Percentiles rank a stretch among this genome's conserved stretches.
Conservation (phyloP, 2,888 invertebrate genomes). For the Diadromus collaris region DNA sequence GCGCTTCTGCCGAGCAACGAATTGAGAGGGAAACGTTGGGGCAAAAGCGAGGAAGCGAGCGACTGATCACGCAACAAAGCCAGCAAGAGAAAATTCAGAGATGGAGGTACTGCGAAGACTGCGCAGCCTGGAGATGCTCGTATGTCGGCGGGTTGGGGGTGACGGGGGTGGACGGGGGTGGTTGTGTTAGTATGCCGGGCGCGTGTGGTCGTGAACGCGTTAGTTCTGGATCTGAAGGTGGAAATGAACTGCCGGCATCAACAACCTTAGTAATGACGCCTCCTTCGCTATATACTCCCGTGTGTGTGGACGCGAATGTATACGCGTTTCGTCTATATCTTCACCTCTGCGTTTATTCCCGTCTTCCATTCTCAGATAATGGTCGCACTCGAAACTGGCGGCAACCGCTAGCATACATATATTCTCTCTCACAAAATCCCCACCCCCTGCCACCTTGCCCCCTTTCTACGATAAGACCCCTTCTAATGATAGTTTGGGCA, state of each 20-base stretch:
- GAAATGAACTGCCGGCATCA: conserved; percentile 76
- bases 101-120: conserved; percentile 27
- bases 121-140: neutral
- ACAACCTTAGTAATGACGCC: conserved; percentile 75
- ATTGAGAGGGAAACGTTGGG: conserved; percentile 58
- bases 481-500: conserved; percentile 75
- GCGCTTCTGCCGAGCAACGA: conserved; percentile 49
- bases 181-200: conserved; percentile 30
- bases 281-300: conserved; percentile 47
- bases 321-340: conserved; percentile 71
- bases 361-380: conserved; percentile 75
- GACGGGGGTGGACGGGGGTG: conserved; percentile 3
- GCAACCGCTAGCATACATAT: conserved; percentile 37
- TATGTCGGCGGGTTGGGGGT: neutral
- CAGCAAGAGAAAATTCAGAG: conserved; percentile 24
- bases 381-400: conserved; percentile 72
- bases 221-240: conserved; percentile 72
- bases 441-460: conserved; percentile 5
- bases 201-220: conserved; percentile 41
- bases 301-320: conserved; percentile 48
- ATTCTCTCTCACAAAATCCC: neutral
- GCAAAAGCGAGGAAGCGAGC: conserved; percentile 62
- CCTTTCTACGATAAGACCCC: conserved; percentile 11
- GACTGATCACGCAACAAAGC: conserved; percentile 66
- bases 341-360: conserved; percentile 71